Conservation (phyloP, 2,113 vertebrate species). For the Colossoma macropomum region DNA sequence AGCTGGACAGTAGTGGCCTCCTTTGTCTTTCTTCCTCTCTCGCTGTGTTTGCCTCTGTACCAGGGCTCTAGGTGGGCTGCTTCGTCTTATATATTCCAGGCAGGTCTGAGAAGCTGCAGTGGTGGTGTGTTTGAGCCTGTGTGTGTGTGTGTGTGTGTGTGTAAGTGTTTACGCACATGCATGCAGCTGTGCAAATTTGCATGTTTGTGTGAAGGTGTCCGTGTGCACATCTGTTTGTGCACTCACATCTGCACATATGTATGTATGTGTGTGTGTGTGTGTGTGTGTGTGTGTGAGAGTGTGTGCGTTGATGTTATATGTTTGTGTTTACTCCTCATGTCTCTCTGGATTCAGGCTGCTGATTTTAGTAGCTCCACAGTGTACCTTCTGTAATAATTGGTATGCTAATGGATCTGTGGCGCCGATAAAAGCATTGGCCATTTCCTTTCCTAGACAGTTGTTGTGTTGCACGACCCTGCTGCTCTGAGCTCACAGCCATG, state of each 20-base stretch:
- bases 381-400: conserved; percentile 45
- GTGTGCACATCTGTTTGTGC: neutral
- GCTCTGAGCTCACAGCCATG: neutral
- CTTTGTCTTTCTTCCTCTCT: conserved; percentile 7
- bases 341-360: conserved; percentile 10
- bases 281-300: conserved; percentile 7
- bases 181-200: neutral
- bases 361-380: conserved; percentile 17
- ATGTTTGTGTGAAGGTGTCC: neutral
- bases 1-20: neutral
- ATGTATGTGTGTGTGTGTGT: neutral
- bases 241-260: neutral
- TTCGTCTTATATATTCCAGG: conserved; percentile 40
- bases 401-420: conserved; percentile 42
- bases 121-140: conserved; percentile 27
- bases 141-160: conserved; percentile 35
- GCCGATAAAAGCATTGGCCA: conserved; percentile 29
- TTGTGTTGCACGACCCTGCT: neutral
- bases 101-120: conserved; percentile 42
- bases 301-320: neutral
- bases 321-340: conserved; percentile 7
- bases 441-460: conserved; percentile 30
- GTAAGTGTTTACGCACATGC: neutral
- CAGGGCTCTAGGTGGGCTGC: conserved; percentile 12
- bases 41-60: neutral